Evolutionary conservation across 2,797 vertebrate genomes (phyloP), one percentile per base, ranked within the genome.

Genomic region (Platyrinchus mystaceus): DNA sequence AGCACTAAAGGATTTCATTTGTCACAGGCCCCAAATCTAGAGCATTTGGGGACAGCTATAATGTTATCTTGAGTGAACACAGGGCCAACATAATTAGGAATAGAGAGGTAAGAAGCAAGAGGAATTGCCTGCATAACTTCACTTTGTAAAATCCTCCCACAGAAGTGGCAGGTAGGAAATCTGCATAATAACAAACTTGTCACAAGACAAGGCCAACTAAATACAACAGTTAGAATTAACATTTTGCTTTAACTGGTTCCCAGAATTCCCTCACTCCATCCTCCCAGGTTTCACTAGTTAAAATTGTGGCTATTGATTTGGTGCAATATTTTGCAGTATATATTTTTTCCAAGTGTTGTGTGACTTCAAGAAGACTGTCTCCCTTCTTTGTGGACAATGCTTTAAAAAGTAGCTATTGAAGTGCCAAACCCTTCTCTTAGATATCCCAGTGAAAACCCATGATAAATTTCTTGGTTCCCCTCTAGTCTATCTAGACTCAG

Each of bases 101-200:
- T 97, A 97, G 98, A 97, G 97, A 97, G 94, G 92, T 94, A 97
- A 97, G 97, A 95, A 90, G 92, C 95, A 93, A 95, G 87, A 94
- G 90, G 85, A 93, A 87, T 95, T 81, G 87, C 97, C 98, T 98
- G 98, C 94, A 95, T 84, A 98, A 91, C 89, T 85, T 98, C 98
- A 98, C 94, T 84, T 85, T 84, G 77, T 78, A 90, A 97, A 96
- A 94, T 96, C 91, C 74, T 93, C 62, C 58, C 96, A 97, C 96
- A 87, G 90, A 96, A 95, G 84, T 97, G 97, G 97, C 98, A 98
- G 97, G 83, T 93, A 92, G 95, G 97, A 97, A 97, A 97, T 95
- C 98, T 98, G 98, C 80, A 49, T 92, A 96, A 92, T 98, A 98
- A 95, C 97, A 98, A 95, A 94, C 91, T 91, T 97, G 97, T 97